Base-by-base conservation (phyloP, 1,140 invertebrate genomes). In the Diorhabda sublineata region DNA sequence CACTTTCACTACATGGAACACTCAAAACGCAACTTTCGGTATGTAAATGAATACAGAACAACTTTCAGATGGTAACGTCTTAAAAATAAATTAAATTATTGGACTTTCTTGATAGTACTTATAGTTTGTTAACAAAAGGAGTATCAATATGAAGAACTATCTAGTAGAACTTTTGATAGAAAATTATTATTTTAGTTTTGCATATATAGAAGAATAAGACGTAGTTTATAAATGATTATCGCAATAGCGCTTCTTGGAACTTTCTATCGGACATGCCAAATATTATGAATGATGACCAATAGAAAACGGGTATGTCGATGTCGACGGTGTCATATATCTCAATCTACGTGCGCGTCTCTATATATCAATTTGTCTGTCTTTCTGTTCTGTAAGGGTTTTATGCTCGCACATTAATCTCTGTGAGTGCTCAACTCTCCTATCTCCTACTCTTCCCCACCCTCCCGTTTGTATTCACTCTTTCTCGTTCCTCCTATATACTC, bases 331-430 rank as follows among this genome's bases (percentile, higher is more conserved):
- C 58, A 76, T 76, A 76, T 76, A 76, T 76, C 71, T 76, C 75
- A 76, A 76, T 76, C 75, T 73, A 72, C 68, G 69, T 68, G 64
- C 70, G 65, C 69, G 65, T 75, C 73, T 73, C 74, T 71, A 76
- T 76, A 76, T 76, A 76, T 76, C 75, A 76, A 75, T 76, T 76
- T 76, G 72, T 76, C 73, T 71, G 69, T 74, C 73, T 74, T 72
- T 72, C 68, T 61, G 63, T 56, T 42, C 59, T 52, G 61, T 44
- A 47, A 56, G 70, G 65, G 72, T 74, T 75, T 73, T 73, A 73
- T 72, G 68, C 69, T 68, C 73, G 62, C 61, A 74, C 75, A 76
- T 76, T 76, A 75, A 76, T 76, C 75, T 76, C 72, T 73, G 72
- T 73, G 70, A 75, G 74, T 76, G 73, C 75, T 71, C 69, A 61